These are phyloP conservation scores for Drosophila murphyi DNA, from an alignment of 1,140 invertebrate genomes.

Conservation along the genomic window DNA sequence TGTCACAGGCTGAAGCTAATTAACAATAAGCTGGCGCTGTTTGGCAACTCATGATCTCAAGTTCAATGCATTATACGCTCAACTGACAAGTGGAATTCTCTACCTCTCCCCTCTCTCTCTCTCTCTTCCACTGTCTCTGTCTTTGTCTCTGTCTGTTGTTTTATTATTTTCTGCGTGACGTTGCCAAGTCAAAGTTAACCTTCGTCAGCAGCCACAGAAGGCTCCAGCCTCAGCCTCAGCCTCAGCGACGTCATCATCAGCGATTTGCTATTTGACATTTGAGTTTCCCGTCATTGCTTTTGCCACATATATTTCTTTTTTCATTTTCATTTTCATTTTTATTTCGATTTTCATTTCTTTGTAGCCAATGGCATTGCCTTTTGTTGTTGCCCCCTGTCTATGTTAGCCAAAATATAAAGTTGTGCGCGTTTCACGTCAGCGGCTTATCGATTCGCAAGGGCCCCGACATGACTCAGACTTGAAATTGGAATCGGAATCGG, in stretches of 20 bases:
- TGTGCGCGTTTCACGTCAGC: slow-evolving; percentile 68
- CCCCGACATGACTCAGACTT: slow-evolving; percentile 66
- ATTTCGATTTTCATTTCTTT: slow-evolving; percentile 20
- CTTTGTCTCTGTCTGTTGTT: slow-evolving; percentile 17
- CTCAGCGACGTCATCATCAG: slow-evolving; percentile 66
- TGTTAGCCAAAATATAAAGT: slow-evolving; percentile 27
- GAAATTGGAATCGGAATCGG: slow-evolving; percentile 6
- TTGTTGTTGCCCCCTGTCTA: slow-evolving; percentile 24
- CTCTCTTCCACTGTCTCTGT: not conserved
- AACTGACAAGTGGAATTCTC: slow-evolving; percentile 75
- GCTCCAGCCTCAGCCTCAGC: not conserved
- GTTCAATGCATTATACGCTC: slow-evolving; percentile 67
- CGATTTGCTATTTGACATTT: slow-evolving; percentile 77
- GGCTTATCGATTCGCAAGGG: slow-evolving; percentile 72
- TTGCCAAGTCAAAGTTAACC: slow-evolving; percentile 61
- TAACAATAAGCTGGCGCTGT: slow-evolving; percentile 60
- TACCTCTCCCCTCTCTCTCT: no score
- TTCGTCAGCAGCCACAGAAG: slow-evolving; percentile 53
- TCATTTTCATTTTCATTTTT: slow-evolving; percentile 42
- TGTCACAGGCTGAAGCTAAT: slow-evolving; percentile 63
- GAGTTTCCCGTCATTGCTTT: slow-evolving; percentile 50
- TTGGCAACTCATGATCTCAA: slow-evolving; percentile 68
- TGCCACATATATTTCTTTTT: not conserved
- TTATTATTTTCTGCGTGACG: slow-evolving; percentile 41
- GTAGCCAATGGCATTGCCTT: slow-evolving; percentile 45